Base-by-base conservation (phyloP, 2,113 vertebrate genomes). In the Thamnophis sirtalis region DNA sequence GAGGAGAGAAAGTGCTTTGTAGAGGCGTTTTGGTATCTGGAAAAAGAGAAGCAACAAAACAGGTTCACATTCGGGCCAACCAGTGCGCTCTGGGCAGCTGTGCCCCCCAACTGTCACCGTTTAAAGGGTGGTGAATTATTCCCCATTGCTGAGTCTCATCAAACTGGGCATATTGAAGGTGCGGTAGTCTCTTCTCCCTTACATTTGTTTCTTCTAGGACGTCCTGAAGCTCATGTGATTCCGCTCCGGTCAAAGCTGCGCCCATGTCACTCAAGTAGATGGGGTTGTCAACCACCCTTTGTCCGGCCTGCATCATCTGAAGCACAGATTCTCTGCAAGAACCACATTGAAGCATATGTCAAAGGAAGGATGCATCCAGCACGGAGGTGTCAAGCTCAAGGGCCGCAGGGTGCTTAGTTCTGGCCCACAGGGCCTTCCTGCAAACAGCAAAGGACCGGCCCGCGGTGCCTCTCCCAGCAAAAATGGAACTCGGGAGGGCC, bases 291-390 rank as follows among this genome's bases (percentile, higher is more conserved):
- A 99, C 99, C 87, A 99, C 99, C 26, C 99, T 97, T 80, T 99
- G 99, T 17, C 99, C 99, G 0, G 99, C 99, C 97, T 99, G 99
- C 99, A 99, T 99, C 99, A 99, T 99, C 98, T 99, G 99, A 33
- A 99, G 98, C n/a, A 99, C 99, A 0, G 99, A 99, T 95, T 99
- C 99, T 58, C 99, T 99, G 95, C 7, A 86, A 92, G 93, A 88
- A 60, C 0, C 50, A 33, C 51, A 10, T 9, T 0, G n/a, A 5
- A 86, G 43, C 3, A 87, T 6, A 5, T 3, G 11, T 88, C 87
- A 88, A 22, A 88, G n/a, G 3, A 56, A 17, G 9, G 54, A 9
- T 13, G 26, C 15, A 50, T 87, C 2, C 4, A 26, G 86, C 50
- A 28, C 13, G 17, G 15, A 15, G 53, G 13, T 54, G 53, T 17